Conservation (phyloP, 2,888 invertebrate species). For the Brenthis daphne region DNA sequence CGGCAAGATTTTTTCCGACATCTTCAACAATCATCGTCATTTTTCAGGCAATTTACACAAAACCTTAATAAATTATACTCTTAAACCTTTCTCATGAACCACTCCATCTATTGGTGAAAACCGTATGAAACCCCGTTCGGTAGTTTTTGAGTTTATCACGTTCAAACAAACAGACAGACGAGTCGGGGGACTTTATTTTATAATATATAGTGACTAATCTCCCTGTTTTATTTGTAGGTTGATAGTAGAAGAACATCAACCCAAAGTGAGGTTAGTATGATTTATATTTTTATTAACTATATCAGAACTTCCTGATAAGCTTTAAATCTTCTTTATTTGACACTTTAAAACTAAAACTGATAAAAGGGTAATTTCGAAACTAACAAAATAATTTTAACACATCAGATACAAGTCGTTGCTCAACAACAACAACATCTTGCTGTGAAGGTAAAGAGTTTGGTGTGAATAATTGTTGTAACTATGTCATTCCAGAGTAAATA, state of each 20-base stretch:
- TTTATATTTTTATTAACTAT: background rate
- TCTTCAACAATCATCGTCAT: no score
- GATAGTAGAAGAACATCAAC: conserved; percentile 24
- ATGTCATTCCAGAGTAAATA: background rate
- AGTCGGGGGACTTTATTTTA: background rate
- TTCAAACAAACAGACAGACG: background rate
- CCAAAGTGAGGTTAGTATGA: conserved; percentile 23
- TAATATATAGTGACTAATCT: background rate
- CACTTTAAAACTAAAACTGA: background rate
- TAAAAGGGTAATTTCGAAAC: conserved; percentile 1
- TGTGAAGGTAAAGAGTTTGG: conserved; percentile 63
- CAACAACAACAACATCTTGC: conserved; percentile 64
- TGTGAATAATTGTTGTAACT: conserved; percentile 24
- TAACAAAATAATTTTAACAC: conserved; percentile 44
- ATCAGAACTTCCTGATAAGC: background rate
- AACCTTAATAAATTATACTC: no score
- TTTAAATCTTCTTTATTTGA: no score
- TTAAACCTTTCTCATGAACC: no score
- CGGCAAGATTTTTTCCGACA: no score
- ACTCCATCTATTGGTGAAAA: no score
- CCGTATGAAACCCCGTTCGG: no score
- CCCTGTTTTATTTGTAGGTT: conserved; percentile 10
- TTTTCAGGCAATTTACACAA: no score
- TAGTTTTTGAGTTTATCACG: background rate
- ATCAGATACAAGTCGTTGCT: conserved; percentile 62